These are phyloP conservation scores for Triops cancriformis DNA, from an alignment of 1,140 invertebrate species.

Conservation along the genomic window DNA sequence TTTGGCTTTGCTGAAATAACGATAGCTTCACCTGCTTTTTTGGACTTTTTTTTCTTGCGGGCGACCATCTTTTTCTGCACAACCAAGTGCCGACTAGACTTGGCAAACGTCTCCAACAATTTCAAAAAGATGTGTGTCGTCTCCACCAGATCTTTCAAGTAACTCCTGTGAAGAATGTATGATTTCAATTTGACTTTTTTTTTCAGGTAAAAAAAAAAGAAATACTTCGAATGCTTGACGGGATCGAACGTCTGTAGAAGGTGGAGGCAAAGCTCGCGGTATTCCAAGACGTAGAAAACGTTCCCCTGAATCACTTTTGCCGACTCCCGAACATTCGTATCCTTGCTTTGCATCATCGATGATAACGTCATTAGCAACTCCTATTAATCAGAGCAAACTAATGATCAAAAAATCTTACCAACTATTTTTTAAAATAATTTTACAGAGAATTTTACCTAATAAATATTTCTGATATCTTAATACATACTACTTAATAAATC, in stretches of 20 bases:
- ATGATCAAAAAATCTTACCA: neutral
- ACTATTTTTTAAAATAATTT: slow-evolving; percentile 14
- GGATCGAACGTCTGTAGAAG: slow-evolving; percentile 74
- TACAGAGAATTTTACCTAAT: too few species aligned
- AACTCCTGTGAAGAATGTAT: slow-evolving; percentile 48
- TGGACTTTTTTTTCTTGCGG: slow-evolving; percentile 41
- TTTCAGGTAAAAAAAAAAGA: neutral
- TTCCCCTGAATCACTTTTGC: slow-evolving; percentile 80
- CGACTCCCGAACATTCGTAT: slow-evolving; percentile 59
- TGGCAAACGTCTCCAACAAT: slow-evolving; percentile 74
- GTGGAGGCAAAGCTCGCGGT: slow-evolving; percentile 76
- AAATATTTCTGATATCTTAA: too few species aligned
- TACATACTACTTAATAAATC: too few species aligned
- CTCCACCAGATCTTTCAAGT: slow-evolving; percentile 77
- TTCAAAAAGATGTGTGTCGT: slow-evolving; percentile 86
- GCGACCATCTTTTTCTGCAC: slow-evolving; percentile 61
- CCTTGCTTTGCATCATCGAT: slow-evolving; percentile 65
- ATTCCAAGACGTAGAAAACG: slow-evolving; percentile 89
- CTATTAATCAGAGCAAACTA: slow-evolving; percentile 33
- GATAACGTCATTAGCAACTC: slow-evolving; percentile 59
- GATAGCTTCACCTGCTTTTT: slow-evolving; percentile 34
- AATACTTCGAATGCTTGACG: slow-evolving; percentile 70
- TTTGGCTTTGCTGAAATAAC: neutral
- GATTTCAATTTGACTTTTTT: neutral
- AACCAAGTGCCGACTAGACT: slow-evolving; percentile 53